Evolutionary conservation across 53 echinoderm and acorn worm genomes (phyloP).

Genomic region (Paracentrotus lividus): DNA sequence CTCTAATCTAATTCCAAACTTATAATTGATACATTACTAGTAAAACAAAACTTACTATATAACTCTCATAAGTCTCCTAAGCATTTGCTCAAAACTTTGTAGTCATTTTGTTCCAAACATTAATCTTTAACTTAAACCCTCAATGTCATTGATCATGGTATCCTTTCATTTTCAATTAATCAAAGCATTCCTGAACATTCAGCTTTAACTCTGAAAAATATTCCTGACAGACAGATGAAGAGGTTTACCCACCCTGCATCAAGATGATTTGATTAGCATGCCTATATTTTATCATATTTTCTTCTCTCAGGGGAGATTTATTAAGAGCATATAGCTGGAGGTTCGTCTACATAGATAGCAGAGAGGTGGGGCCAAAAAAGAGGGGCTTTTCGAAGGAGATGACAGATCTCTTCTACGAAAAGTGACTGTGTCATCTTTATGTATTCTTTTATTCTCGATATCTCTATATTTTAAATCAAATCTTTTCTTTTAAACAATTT

Average conservation of each 20-base stretch:
- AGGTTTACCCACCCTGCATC: conserved; percentile 44
- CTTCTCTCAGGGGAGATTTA: conserved; percentile 21
- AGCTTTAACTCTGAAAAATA: not conserved
- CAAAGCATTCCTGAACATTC: not conserved
- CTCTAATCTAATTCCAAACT: too few relatives aligned
- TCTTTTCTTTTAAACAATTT: not conserved
- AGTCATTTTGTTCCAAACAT: too few relatives aligned
- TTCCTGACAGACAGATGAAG: conserved; percentile 47
- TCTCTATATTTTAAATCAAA: not conserved
- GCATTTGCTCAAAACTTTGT: too few relatives aligned
- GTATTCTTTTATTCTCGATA: not conserved
- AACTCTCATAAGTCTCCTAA: too few relatives aligned
- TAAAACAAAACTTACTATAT: too few relatives aligned
- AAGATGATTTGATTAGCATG: conserved; percentile 25
- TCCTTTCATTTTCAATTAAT: not conserved
- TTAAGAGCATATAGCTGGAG: conserved; percentile 36
- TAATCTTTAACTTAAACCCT: too few relatives aligned
- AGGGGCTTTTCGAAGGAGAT: not conserved
- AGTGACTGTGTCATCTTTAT: not conserved
- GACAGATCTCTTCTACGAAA: conserved; percentile 1
- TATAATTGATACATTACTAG: too few relatives aligned
- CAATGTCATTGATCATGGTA: not conserved
- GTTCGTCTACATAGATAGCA: conserved; percentile 42
- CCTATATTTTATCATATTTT: conserved; percentile 31
- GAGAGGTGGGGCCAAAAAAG: not conserved